Percentiles rank a stretch among this genome's conserved stretches.
Evolutionary conservation across 2,113 vertebrate genomes (phyloP).

Genomic region (Takifugu bimaculatus): DNA sequence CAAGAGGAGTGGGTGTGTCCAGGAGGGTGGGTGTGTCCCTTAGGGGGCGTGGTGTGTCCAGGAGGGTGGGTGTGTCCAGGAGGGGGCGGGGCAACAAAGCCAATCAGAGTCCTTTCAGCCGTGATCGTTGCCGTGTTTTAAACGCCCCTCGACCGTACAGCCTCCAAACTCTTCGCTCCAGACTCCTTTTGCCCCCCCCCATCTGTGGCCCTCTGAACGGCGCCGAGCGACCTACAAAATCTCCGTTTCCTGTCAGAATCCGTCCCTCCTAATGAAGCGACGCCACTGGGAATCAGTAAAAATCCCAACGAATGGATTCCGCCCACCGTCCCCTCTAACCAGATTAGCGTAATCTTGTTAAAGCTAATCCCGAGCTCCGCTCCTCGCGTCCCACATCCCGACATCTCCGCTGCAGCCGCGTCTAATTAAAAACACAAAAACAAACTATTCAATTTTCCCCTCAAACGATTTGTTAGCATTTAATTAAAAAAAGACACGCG

Average conservation of each 20-base stretch:
- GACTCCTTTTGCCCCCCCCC: no score
- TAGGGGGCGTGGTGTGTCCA: no score
- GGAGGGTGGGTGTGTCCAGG: no score
- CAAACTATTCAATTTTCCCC: conserved; percentile 45
- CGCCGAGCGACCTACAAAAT: no score
- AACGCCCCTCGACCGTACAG: conserved; percentile 11
- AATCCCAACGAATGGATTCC: conserved; percentile 56
- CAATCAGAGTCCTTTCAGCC: conserved; percentile 68
- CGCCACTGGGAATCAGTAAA: conserved; percentile 13
- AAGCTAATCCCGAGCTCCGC: conserved; percentile 50
- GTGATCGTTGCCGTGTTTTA: conserved; percentile 50
- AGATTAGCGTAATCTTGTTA: conserved; percentile 66
- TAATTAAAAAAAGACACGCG: conserved; percentile 40
- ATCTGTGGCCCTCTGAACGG: no score
- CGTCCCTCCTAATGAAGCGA: not conserved
- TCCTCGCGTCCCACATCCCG: conserved; percentile 38
- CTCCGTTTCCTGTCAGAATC: not conserved
- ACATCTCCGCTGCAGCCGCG: conserved; percentile 29
- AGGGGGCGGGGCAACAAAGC: conserved; percentile 35
- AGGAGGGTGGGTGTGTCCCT: no score
- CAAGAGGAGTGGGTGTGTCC: conserved; percentile 8
- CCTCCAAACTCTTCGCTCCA: no score
- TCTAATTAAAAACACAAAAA: conserved; percentile 39
- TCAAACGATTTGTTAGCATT: conserved; percentile 53
- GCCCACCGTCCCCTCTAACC: conserved; percentile 48